Base-by-base conservation (phyloP, 2,888 invertebrate genomes). In the Molorchus minor region DNA sequence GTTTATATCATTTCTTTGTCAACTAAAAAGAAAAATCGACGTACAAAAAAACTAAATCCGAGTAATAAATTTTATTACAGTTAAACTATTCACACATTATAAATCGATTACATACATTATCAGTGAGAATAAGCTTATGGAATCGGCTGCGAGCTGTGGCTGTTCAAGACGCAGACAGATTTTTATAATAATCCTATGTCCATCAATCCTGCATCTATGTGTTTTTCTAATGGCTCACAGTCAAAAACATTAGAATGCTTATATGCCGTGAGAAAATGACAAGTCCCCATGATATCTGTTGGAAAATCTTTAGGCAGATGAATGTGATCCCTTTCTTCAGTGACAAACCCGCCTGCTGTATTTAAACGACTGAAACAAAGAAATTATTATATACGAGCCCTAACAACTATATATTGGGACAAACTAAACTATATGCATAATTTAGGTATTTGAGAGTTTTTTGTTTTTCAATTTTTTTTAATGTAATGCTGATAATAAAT, bases 221-320 rank as follows among this genome's bases (percentile, higher is more conserved):
- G 91, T 69, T 85, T 84, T 63, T 86, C 85, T 76, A 91, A 83
- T 1, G 89, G 80, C 30, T 85, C 83, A 2, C 81, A 82, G 4
- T 81, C 80, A 49, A 87, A 85, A 29, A 92, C 82, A 3, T 85
- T 84, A 0, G 88, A 88, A 79, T 94, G 91, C 61, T 84, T 84
- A 82, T 93, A 96, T 69, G 86, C 88, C 73, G 88, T 88, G 52
- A 95, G 85, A 80, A 95, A 96, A 82, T 95, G 88, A 78, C 94
- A 94, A 29, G 92, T 93, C 67, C 92, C 93, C 40, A 88, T 85
- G 56, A 88, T 88, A 74, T 89, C 86, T 71, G 87, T 84, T 40
- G 92, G 91, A 82, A 94, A 94, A 72, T 92, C 94, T 79, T 90
- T 90, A 7, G 95, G 95, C 69, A 95, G 85, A 80, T 88, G 92